Base-by-base conservation (phyloP, 2,797 vertebrate species). In the Acropternis orthonyx region DNA sequence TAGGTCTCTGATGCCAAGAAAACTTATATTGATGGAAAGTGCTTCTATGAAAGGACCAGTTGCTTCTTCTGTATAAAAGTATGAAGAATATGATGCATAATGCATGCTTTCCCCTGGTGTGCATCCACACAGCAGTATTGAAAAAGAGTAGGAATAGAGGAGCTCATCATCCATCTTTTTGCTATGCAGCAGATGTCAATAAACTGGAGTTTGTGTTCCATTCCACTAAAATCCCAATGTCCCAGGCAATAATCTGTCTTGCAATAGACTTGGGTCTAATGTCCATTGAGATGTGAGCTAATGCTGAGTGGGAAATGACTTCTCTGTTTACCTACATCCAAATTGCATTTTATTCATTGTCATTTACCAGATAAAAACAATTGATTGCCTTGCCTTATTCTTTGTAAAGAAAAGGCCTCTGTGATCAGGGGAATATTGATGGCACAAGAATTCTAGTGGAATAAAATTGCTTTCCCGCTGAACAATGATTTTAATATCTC, bases 171-270 rank as follows among this genome's bases (percentile, higher is more conserved):
- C 87, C 86, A 75, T 95, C 92, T 94, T 96, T 77, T 80, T 94
- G 61, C 89, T 88, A 22, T 72, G 81, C 58, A 73, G 87, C 55
- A 87, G 88, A 92, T 96, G 92, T 94, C 89, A 95, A 95, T 97
- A 96, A 97, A 88, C 55, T 71, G 85, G 51, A 93, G 91, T 95
- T 94, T 81, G 69, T 88, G 67, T 95, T 95, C 81, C 86, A 92
- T 94, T 96, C 84, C 94, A 74, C 91, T 93, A 91, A 93, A 95
- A 83, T 80, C 94, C 93, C 96, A 94, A 15, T 92, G 91, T 96
- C 92, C 89, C 93, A 96, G 82, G 74, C 89, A 96, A 96, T 93
- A 95, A 95, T 65, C 78, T 73, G 24, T 79, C 88, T 90, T 92
- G 96, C 96, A 93, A 87, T 91, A 96, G 94, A 93, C 17, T 32